Base-by-base conservation (phyloP, 2,888 invertebrate genomes). In the Drosophila falleni region DNA sequence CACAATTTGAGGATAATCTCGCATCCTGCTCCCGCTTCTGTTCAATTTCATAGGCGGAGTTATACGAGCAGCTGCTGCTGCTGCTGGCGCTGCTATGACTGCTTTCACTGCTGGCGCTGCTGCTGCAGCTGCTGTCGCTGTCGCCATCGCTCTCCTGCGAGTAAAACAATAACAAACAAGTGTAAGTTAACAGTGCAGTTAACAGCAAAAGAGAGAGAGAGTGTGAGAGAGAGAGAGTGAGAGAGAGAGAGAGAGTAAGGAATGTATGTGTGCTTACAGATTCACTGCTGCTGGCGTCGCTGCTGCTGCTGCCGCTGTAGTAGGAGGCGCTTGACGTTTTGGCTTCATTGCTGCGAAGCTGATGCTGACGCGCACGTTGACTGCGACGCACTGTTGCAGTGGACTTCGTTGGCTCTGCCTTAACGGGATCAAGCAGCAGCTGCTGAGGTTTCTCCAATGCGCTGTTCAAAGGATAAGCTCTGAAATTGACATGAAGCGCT, bases 401-500 rank as follows among this genome's bases (percentile, higher is more conserved):
- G 13, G 54, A 42, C 11, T 56, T 44, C 15, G 55, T 26, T 5
- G 35, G n/a, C 8, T 44, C 51, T 23, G 44, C 39, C 13, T 63
- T 74, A 44, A 49, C 60, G 26, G 29, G 44, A 33, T 66, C 62
- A 29, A 13, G 56, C 50, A 37, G 47, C 47, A 29, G 55, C 9
- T 39, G 50, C 47, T 31, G 42, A 26, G 41, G 69, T 39, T 67
- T 71, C 50, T 91, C 90, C 58, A 98, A 90, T 71, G 97, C 96
- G 9, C 99, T 98, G 92, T 97, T 98, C 54, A 99, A 91, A 0
- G 99, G 99, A 93, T 98, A 96, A 91, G 97, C 97, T 90, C 97
- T 96, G 51, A 3, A 90, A 37, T n/a, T n/a, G n/a, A 8, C 0
- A 37, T 37, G 6, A 8, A n/a, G 6, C 5, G n/a, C 6, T 35